Percentiles rank a stretch among this genome's conserved stretches.
phyloP scores from a whole-genome alignment of 2,113 vertebrate genomes.

The Lophius piscatorius region DNA sequence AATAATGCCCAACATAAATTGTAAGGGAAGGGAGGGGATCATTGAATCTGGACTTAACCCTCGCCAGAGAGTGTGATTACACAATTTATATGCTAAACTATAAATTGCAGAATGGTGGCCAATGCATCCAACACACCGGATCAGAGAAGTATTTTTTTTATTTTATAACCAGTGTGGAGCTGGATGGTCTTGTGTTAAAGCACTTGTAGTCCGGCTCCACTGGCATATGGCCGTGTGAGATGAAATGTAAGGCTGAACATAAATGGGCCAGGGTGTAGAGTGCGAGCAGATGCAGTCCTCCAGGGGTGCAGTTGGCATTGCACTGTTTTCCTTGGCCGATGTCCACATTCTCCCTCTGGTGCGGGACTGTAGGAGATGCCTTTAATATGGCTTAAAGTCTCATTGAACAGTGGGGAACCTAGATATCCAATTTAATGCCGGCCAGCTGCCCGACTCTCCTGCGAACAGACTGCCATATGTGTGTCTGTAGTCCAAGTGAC shows the following conservation, averaged over 20 bases:
- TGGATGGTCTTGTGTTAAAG: slow-evolving; percentile 27
- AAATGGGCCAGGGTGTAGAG: slow-evolving; percentile 52
- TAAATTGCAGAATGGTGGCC: slow-evolving; percentile 31
- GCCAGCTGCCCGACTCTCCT: slow-evolving; percentile 77
- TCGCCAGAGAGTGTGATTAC: slow-evolving; percentile 32
- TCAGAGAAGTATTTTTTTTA: slow-evolving; percentile 50
- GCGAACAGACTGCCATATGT: slow-evolving; percentile 67
- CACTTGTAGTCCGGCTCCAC: slow-evolving; percentile 24
- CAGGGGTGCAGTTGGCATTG: slow-evolving; percentile 74
- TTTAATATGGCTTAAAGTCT: slow-evolving; percentile 81
- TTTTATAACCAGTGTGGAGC: slow-evolving; percentile 37
- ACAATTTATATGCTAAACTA: slow-evolving; percentile 29
- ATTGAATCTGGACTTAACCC: slow-evolving; percentile 45
- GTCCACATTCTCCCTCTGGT: slow-evolving; percentile 68
- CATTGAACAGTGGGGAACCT: slow-evolving; percentile 74
- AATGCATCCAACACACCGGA: slow-evolving; percentile 19
- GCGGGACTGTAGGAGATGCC: slow-evolving; percentile 71
- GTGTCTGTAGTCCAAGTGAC: slow-evolving; percentile 46
- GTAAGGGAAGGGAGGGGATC: slow-evolving; percentile 52
- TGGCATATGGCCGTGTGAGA: slow-evolving; percentile 58
- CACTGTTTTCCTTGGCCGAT: slow-evolving; percentile 74
- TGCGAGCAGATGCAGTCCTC: slow-evolving; percentile 74
- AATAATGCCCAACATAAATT: slow-evolving; percentile 67
- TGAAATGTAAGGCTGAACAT: slow-evolving; percentile 55
- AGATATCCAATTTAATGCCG: slow-evolving; percentile 81